Evolutionary conservation across 2,888 invertebrate species (phyloP), one percentile per base, ranked within the genome.

Genomic region (Coleophora deauratella): DNA sequence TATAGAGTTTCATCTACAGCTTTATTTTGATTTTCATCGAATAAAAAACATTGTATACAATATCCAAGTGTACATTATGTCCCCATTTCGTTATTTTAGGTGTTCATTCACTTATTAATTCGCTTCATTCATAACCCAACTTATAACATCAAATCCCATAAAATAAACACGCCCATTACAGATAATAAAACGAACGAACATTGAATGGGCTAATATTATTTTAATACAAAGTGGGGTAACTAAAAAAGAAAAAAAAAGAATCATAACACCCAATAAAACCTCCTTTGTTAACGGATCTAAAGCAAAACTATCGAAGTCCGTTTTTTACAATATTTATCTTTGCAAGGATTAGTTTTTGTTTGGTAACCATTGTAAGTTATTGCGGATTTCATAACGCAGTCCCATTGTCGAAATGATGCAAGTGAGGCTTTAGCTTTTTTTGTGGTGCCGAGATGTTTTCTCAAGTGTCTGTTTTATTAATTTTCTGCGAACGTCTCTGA

Each of bases 401-500:
- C 28, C 40, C n/a, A 44, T 44, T 44, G 48, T 45, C 38, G 13
- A 30, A 31, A 35, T 38, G 43, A 34, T 36, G 46, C 42, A 38
- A 45, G 41, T 46, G 42, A 48, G 44, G 46, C 44, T 41, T 50
- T 37, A 8, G 33, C 21, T 43, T 44, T n/a, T 46, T 41, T 39
- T 40, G 35, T 40, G 4, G 31, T 38, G 10, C n/a, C 15, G 13
- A 3, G n/a, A 38, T 53, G 51, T 51, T 51, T 44, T 53, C 50
- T 51, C 53, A 53, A 53, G 53, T 53, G 50, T 47, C 27, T 41
- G 14, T 44, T 49, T 52, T 45, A 50, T 52, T 51, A 47, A 54
- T 51, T 30, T 30, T 52, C 50, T 35, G 49, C 21, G 6, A 21
- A 21, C 21, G 21, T 21, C 6, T 21, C 21, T 21, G 21, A 4